Evolutionary conservation across 2,888 invertebrate genomes (phyloP), one percentile per base, ranked within the genome.

Genomic region (Odiellus spinosus): DNA sequence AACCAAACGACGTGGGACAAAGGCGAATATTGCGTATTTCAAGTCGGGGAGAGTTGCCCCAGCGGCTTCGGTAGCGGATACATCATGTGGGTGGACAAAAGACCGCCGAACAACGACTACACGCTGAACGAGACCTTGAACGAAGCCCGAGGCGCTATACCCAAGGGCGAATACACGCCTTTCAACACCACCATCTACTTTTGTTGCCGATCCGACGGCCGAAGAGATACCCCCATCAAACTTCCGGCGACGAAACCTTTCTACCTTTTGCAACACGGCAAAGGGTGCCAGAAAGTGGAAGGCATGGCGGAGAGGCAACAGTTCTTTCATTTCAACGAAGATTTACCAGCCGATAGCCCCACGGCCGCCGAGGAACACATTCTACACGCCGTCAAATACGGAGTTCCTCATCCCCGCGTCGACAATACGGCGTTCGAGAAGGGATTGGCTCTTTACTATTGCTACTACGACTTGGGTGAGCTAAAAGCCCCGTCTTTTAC

Each of bases 121-220:
- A 19, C 34, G 3, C 36, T 26, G 43, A 12, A n/a, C 19, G 15
- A 46, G 15, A 21, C 14, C n/a, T 33, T 33, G 19, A 40, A 40
- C 20, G 21, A 36, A 3, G 21, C 32, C 2, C 19, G 40, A 20
- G 43, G 41, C 18, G 43, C 40, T 15, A 10, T 34, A n/a, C 46
- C 51, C 10, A 49, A 43, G 12, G 55, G 55, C 10, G 48, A 51
- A 17, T 59, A 59, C 45, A 53, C 50, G 1, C 19, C 35, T 18
- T 51, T 50, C 36, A 50, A 51, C 36, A 59, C 59, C 2, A 53
- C 53, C 12, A 55, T 59, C 14, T 49, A 53, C 42, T 59, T 59
- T 45, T 59, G 59, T 47, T 59, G 59, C 40, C 55, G 59, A 11
- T 52, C 53, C n/a, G 59, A 59, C 21, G 59, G 58, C 1, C 54